phyloP scores from a whole-genome alignment of 23 tunicate genomes.

The Trididemnum nubilum region DNA sequence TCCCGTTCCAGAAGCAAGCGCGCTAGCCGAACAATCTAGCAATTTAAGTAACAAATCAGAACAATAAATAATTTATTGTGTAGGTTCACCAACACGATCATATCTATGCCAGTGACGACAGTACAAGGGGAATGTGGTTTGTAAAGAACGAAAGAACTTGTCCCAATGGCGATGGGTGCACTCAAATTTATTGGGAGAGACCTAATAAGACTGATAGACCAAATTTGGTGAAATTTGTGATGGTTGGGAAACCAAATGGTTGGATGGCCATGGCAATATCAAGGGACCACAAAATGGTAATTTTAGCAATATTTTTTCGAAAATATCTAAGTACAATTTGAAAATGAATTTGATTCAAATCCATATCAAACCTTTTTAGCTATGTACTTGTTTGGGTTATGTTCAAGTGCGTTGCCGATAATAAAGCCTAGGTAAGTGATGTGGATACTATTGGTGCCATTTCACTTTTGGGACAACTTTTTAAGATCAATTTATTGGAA shows the following conservation, averaged over 20 bases:
- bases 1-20: too few species aligned
- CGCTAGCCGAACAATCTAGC: too few species aligned
- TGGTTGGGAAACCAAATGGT: neutral
- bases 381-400: too few species aligned
- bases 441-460: too few species aligned
- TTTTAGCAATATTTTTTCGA: neutral
- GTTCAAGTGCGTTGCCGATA: too few species aligned
- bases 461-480: too few species aligned
- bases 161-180: neutral
- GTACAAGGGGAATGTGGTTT: neutral
- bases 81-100: neutral
- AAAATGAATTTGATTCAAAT: neutral
- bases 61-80: too few species aligned
- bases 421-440: too few species aligned
- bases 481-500: too few species aligned
- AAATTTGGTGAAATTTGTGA: neutral
- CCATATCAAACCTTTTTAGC: neutral
- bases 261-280: constrained; percentile 33
- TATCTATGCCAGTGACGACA: neutral
- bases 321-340: neutral
- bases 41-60: too few species aligned
- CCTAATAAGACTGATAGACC: neutral
- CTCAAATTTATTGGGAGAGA: neutral
- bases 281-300: neutral
- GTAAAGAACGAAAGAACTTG: neutral